A percentile compares a stretch with the other conserved stretches of the same genome.
phyloP scores from a whole-genome alignment of 2,888 invertebrate species.

The Calameuta filiformis region DNA sequence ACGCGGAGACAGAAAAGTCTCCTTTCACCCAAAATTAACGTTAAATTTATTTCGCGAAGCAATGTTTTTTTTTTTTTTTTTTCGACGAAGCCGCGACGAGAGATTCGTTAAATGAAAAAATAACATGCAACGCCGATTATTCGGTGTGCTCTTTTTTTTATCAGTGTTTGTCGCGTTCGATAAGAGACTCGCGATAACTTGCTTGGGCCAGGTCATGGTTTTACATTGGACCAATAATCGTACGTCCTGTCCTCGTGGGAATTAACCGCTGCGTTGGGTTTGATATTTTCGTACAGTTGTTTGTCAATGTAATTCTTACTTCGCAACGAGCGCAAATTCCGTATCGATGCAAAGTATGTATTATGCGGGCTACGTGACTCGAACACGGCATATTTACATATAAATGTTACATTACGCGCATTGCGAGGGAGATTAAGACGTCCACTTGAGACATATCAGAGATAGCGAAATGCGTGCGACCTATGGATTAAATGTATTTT shows the following conservation, averaged over 20 bases:
- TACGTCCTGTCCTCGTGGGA: neutral
- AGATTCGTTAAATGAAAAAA: neutral
- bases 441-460: neutral
- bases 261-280: neutral
- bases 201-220: conserved; percentile 58
- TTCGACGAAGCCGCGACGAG: too few species aligned
- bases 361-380: neutral
- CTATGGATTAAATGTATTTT: neutral
- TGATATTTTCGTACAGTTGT: too few species aligned
- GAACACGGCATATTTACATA: neutral
- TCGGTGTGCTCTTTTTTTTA: conserved; percentile 16
- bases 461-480: neutral
- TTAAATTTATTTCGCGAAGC: too few species aligned
- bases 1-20: too few species aligned
- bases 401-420: neutral
- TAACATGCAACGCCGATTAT: conserved; percentile 24
- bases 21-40: too few species aligned
- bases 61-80: too few species aligned
- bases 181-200: conserved; percentile 38
- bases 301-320: neutral
- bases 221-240: neutral
- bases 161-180: neutral
- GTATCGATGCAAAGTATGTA: neutral
- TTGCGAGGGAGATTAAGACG: neutral
- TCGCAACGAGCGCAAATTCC: neutral